Evolutionary conservation across 92 coral and sea anemone species (phyloP).

Genomic region (Heteractis magnifica): DNA sequence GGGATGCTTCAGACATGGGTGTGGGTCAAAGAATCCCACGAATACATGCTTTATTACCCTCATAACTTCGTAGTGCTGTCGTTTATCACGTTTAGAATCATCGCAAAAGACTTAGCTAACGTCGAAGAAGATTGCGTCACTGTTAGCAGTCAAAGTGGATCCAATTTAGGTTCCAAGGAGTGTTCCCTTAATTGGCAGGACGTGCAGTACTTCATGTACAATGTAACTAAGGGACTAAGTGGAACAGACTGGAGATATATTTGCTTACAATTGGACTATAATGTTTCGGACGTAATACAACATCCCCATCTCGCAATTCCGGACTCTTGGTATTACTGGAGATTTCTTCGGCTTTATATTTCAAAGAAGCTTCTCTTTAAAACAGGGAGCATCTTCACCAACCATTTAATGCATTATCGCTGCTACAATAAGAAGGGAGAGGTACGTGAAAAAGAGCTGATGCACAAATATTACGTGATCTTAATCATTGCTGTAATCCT

Average conservation of each 20-base stretch:
- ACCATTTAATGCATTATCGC: neutral
- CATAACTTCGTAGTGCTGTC: constrained; percentile 50
- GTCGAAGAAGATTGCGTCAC: neutral
- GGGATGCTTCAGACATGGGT: constrained; percentile 43
- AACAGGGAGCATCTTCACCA: neutral
- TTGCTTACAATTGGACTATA: constrained; percentile 44
- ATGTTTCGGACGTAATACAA: constrained; percentile 28
- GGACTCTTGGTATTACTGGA: constrained; percentile 42
- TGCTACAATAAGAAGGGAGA: neutral
- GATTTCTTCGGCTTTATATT: constrained; percentile 36
- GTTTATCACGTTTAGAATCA: constrained; percentile 40
- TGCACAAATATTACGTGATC: constrained; percentile 36
- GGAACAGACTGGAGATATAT: constrained; percentile 35
- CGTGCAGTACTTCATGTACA: constrained; percentile 29
- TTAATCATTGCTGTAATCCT: constrained; percentile 24
- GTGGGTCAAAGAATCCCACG: constrained; percentile 41
- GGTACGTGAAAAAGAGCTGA: constrained; percentile 15
- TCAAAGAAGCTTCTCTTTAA: constrained; percentile 19
- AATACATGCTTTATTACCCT: constrained; percentile 50
- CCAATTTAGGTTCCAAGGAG: constrained; percentile 16
- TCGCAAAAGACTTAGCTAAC: constrained; percentile 16
- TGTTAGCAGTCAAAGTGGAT: constrained; percentile 10
- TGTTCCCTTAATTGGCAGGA: constrained; percentile 41
- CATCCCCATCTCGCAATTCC: constrained; percentile 40
- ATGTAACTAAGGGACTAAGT: constrained; percentile 24